phyloP scores from a whole-genome alignment of 2,888 invertebrate genomes.

The Eupithecia tripunctaria region DNA sequence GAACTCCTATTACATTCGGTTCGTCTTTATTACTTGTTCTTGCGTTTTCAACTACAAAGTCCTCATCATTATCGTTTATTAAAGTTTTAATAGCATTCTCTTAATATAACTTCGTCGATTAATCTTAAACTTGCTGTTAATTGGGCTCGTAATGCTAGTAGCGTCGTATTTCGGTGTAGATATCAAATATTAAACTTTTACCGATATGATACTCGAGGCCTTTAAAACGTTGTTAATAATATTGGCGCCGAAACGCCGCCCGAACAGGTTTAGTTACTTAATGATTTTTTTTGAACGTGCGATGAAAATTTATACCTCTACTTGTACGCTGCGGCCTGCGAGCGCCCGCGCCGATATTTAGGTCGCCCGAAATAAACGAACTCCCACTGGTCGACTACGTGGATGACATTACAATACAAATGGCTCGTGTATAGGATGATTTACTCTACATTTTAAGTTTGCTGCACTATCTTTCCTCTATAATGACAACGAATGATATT shows the following conservation, averaged over 20 bases:
- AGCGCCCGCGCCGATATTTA: constrained; percentile 73
- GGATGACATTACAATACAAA: constrained; percentile 33
- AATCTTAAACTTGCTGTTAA: not conserved
- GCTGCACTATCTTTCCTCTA: not conserved
- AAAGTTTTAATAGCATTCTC: constrained; percentile 3
- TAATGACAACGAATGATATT: not conserved
- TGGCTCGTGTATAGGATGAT: constrained; percentile 14
- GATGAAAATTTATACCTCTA: constrained; percentile 56
- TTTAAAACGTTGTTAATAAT: constrained; percentile 32
- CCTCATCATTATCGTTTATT: not conserved
- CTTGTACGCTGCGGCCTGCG: constrained; percentile 47
- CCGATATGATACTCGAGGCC: constrained; percentile 24
- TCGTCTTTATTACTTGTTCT: constrained; percentile 16
- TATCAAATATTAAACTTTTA: constrained; percentile 23
- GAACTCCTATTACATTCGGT: constrained; percentile 22
- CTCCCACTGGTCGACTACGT: constrained; percentile 57
- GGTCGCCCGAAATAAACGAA: constrained; percentile 79
- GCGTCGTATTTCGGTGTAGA: constrained; percentile 10
- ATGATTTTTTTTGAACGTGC: constrained; percentile 41
- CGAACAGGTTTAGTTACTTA: constrained; percentile 37
- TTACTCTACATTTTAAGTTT: not conserved
- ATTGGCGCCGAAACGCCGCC: constrained; percentile 36
- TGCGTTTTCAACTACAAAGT: constrained; percentile 3
- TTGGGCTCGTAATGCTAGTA: not conserved
- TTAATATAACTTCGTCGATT: not conserved